phyloP scores from a whole-genome alignment of 2,113 vertebrate species.

The Pica pica region DNA sequence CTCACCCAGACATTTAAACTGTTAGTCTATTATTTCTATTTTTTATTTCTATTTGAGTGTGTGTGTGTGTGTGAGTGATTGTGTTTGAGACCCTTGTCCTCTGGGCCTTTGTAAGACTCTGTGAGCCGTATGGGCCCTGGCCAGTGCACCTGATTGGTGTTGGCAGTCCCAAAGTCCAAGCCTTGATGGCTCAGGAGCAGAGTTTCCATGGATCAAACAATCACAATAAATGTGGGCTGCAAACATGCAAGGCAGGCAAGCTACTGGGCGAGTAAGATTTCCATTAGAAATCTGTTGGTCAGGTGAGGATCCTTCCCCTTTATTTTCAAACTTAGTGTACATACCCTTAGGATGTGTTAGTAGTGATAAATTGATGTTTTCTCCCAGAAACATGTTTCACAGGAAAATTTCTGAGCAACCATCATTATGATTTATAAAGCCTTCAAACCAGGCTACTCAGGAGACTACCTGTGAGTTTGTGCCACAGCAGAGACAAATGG shows the following conservation, averaged over 20 bases:
- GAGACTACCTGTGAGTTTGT: not conserved
- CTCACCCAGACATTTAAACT: not conserved
- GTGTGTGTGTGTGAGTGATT: not conserved
- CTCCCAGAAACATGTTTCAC: not conserved
- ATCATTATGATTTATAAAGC: conserved; percentile 25
- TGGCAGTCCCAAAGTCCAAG: not conserved
- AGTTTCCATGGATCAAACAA: not conserved
- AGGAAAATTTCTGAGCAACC: not conserved
- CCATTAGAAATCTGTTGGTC: not conserved
- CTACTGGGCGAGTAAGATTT: not conserved
- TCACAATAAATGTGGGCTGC: not conserved
- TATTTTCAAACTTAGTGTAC: not conserved
- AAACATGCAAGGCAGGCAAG: not conserved
- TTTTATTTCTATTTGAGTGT: conserved; percentile 21
- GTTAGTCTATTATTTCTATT: not conserved
- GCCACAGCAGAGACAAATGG: not conserved
- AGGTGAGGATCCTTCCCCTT: not conserved
- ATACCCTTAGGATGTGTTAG: not conserved
- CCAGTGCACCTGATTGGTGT: not conserved
- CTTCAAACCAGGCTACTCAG: not conserved
- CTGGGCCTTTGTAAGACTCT: not conserved
- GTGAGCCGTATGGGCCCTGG: not conserved
- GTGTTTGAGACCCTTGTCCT: not conserved
- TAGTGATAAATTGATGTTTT: conserved; percentile 28
- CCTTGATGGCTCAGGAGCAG: not conserved